Base-by-base conservation (phyloP, 2,888 invertebrate genomes). In the Cordilura impudica region DNA sequence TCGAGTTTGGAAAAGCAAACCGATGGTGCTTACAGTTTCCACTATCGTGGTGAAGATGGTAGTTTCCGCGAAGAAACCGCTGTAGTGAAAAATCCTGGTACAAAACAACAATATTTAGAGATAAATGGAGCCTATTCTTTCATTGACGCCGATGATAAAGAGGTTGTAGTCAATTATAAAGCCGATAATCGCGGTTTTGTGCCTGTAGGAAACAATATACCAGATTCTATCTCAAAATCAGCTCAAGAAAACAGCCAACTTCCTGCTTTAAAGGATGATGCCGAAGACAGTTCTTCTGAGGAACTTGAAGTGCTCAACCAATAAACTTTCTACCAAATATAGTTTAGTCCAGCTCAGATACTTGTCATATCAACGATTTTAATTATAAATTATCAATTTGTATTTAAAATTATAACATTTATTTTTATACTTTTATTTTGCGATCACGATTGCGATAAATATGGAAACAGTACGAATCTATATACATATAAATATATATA, bases 131-230 rank as follows among this genome's bases (percentile, higher is more conserved):
- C 86, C 35, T 89, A 89, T 80, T 86, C 87, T 18, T 89, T 88
- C 78, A 83, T 85, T 23, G 89, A 89, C 83, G 82, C 82, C 53
- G 83, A 87, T 71, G 89, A 88, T 75, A 83, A 88, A 67, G 86
- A 88, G 71, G 84, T 88, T 2, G 83, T 86, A n/a, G 89, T 89
- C 0, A 83, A 84, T 56, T 89, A 89, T 54, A 88, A 84, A 43
- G 89, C 89, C 54, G 88, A 88, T 80, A 83, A 88, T 60, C 86
- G 84, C 74, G 89, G 89, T 10, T 89, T 89, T 61, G 89, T 89
- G n/a, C 89, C 89, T 60, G 85, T 87, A 51, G 89, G 89, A 4
- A 85, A 82, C 35, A 84, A 85, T 56, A 89, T 89, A 53, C 75
- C 84, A 29, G 84, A 86, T 14, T 81, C 84, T 65, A 89, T 89